These are phyloP conservation scores for Illadopsis cleaveri DNA, from an alignment of 2,113 vertebrate species.

Conservation along the genomic window DNA sequence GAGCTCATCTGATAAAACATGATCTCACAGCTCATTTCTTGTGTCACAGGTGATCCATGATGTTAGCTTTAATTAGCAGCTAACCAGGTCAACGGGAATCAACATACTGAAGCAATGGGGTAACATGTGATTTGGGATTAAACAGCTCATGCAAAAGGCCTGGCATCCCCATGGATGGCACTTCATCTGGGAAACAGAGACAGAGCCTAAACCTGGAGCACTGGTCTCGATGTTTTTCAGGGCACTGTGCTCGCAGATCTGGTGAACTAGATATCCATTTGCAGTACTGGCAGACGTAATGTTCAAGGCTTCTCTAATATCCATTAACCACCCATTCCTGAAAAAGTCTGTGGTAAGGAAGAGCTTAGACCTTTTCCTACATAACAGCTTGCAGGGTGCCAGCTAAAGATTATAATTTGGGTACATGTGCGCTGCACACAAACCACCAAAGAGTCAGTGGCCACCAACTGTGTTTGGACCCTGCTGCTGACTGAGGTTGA, in stretches of 20 bases:
- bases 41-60: background rate
- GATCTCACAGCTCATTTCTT: background rate
- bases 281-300: background rate
- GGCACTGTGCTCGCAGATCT: background rate
- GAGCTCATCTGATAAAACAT: slow-evolving; percentile 2
- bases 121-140: background rate
- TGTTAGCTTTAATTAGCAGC: background rate
- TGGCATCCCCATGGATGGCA: background rate
- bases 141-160: background rate
- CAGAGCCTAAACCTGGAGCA: background rate
- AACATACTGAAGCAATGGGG: background rate
- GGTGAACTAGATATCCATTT: background rate
- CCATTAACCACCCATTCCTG: background rate
- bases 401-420: background rate
- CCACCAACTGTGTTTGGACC: background rate
- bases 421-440: background rate
- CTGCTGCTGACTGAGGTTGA: background rate
- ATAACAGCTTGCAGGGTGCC: background rate
- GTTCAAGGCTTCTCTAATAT: background rate
- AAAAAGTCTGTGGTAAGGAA: background rate
- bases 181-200: background rate
- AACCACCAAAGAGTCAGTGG: background rate
- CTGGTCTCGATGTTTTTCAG: background rate
- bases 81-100: background rate
- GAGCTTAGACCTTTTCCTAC: background rate